Evolutionary conservation across 2,113 vertebrate species (phyloP).

Genomic region (Petaurus breviceps): DNA sequence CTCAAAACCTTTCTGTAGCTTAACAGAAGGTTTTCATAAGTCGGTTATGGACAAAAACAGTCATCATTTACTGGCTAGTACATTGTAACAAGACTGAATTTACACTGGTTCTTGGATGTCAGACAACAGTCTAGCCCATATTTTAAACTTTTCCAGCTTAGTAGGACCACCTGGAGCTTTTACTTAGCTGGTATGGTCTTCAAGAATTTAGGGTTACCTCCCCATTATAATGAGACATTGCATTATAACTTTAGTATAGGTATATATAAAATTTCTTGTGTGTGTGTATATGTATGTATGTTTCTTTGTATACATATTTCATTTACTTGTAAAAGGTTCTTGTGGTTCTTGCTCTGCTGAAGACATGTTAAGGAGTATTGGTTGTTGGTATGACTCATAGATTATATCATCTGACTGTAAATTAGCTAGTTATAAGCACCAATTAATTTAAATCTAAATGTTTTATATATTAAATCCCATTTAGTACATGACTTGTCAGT

Average conservation of each 20-base stretch:
- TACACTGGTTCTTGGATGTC: background rate
- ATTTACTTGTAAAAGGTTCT: background rate
- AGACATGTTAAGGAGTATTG: background rate
- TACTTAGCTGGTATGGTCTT: background rate
- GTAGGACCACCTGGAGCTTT: background rate
- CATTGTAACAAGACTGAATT: background rate
- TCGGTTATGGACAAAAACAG: background rate
- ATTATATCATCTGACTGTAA: background rate
- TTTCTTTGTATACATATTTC: background rate
- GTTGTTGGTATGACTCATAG: background rate
- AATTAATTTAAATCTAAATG: background rate
- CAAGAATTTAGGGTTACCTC: background rate
- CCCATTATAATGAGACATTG: background rate
- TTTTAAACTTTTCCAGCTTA: background rate
- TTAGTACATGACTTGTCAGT: conserved; percentile 17
- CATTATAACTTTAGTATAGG: background rate
- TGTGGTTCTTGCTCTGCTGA: background rate
- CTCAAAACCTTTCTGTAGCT: background rate
- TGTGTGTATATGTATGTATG: background rate
- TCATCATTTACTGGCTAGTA: background rate
- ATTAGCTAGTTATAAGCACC: conserved; percentile 8
- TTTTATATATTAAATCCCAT: background rate
- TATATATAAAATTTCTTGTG: background rate
- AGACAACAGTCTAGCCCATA: background rate
- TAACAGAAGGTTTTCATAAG: background rate